Conservation (phyloP, 2,888 invertebrate species). For the Thymelicus acteon region DNA sequence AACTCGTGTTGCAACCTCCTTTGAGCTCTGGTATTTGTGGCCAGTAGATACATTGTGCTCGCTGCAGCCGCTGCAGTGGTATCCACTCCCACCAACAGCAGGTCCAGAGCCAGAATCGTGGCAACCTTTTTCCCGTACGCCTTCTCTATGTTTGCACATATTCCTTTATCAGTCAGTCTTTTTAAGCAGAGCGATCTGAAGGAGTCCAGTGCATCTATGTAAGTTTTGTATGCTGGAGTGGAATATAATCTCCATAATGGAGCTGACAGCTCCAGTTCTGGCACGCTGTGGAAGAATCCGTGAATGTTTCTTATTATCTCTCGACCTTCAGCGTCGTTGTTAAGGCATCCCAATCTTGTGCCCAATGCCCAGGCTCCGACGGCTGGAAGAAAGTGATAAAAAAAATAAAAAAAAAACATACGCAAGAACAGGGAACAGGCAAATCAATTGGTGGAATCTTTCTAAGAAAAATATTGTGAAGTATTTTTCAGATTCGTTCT, state of each 20-base stretch:
- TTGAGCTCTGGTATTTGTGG: slow-evolving; percentile 89
- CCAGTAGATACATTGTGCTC: slow-evolving; percentile 90
- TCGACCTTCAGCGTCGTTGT: slow-evolving; percentile 88
- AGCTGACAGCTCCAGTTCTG: slow-evolving; percentile 89
- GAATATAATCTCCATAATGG: slow-evolving; percentile 90
- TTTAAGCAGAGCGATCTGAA: slow-evolving; percentile 86
- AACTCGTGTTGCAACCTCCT: slow-evolving; percentile 87
- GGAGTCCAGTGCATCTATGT: slow-evolving; percentile 88
- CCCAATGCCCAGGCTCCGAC: slow-evolving; percentile 93
- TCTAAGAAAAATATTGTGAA: not conserved
- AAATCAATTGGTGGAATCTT: not conserved
- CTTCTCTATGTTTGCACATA: slow-evolving; percentile 73
- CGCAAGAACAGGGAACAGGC: too few species aligned
- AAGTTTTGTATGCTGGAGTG: slow-evolving; percentile 88
- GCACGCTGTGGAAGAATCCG: slow-evolving; percentile 90
- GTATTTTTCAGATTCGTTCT: not conserved
- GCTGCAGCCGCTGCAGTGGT: slow-evolving; percentile 92
- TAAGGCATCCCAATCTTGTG: slow-evolving; percentile 90
- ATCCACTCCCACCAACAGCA: slow-evolving; percentile 92
- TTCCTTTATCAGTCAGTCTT: slow-evolving; percentile 74
- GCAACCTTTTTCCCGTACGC: slow-evolving; percentile 78
- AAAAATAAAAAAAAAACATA: too few species aligned
- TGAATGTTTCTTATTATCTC: slow-evolving; percentile 92
- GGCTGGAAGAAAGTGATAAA: slow-evolving; percentile 83
- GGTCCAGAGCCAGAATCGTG: slow-evolving; percentile 89